Evolutionary conservation across 2,797 vertebrate species (phyloP), one percentile per base, ranked within the genome.

Genomic region (Spheniscus humboldti): DNA sequence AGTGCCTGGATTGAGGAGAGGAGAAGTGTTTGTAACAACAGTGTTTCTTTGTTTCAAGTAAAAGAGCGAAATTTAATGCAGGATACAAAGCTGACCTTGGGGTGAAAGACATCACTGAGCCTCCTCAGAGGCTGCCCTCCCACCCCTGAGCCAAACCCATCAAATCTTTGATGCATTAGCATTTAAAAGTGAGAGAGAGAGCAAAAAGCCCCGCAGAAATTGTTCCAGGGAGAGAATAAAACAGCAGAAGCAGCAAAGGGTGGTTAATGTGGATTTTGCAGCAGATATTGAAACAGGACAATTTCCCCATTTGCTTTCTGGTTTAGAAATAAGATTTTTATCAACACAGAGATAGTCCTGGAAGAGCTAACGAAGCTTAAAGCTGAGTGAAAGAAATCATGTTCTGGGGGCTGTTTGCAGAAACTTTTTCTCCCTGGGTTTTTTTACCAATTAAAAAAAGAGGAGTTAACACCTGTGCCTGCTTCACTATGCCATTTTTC

Each of bases 31-130:
- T 93, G 39, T 59, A 64, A 73, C 50, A 89, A 96, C 94, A 96
- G 73, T 33, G 87, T 84, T 88, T 71, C 96, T 97, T 96, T 97
- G 92, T 96, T 94, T 87, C 24, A 18, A 82, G 56, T 57, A 28
- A 86, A 86, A 92, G 35, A 91, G 59, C 7, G 73, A 69, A 90
- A 35, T 81, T 80, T 91, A 86, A 75, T 12, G 55, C 79, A 86
- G 94, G 87, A 84, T 90, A 78, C 87, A 73, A 91, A 95, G 85
- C 62, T 96, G 95, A 96, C 96, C 96, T n/a, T 18, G 52, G 79
- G 94, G 86, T 95, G 89, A 93, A 94, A 86, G 53, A 62, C 62
- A 83, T 55, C 79, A 45, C 79, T 88, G 87, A 90, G 55, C 4
- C 47, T 80, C 78, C 89, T 74, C 91, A 75, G 64, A 69, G 82